Conservation (phyloP, 2,888 invertebrate species). For the Barypeithes pellucidus region DNA sequence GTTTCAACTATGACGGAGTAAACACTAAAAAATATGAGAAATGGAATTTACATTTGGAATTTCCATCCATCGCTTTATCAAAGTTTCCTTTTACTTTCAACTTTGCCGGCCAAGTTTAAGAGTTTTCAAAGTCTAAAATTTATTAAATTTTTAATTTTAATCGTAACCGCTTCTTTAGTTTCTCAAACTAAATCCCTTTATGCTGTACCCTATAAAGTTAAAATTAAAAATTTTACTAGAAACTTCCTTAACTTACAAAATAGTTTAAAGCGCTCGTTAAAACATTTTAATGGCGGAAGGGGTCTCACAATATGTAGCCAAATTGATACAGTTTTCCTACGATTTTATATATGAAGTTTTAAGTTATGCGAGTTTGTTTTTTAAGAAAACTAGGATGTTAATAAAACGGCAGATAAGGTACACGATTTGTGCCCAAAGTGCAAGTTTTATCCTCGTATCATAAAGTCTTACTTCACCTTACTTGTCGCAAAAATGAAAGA, state of each 20-base stretch:
- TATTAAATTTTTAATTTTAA: constrained; percentile 51
- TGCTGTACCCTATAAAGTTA: constrained; percentile 38
- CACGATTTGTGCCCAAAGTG: neutral
- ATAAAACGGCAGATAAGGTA: neutral
- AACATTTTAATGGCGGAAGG: constrained; percentile 48
- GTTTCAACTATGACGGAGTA: neutral
- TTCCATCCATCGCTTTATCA: neutral
- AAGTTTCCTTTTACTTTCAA: neutral
- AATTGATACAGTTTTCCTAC: constrained; percentile 46
- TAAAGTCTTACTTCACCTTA: too few species aligned
- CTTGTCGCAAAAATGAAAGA: too few species aligned
- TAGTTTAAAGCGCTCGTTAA: constrained; percentile 52
- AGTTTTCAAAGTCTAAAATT: constrained; percentile 28
- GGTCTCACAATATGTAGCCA: constrained; percentile 52
- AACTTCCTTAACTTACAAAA: constrained; percentile 50
- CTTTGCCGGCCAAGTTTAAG: neutral
- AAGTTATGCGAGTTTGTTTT: constrained; percentile 39
- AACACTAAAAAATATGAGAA: neutral
- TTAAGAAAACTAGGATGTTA: constrained; percentile 9
- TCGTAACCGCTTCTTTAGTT: constrained; percentile 32
- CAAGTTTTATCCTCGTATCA: too few species aligned
- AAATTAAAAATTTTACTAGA: constrained; percentile 52
- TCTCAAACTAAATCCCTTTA: constrained; percentile 33
- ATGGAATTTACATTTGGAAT: neutral
- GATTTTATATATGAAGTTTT: constrained; percentile 50